These are phyloP conservation scores for Palythoa heliodiscus DNA, from an alignment of 92 coral and sea anemone genomes.

Conservation along the genomic window DNA sequence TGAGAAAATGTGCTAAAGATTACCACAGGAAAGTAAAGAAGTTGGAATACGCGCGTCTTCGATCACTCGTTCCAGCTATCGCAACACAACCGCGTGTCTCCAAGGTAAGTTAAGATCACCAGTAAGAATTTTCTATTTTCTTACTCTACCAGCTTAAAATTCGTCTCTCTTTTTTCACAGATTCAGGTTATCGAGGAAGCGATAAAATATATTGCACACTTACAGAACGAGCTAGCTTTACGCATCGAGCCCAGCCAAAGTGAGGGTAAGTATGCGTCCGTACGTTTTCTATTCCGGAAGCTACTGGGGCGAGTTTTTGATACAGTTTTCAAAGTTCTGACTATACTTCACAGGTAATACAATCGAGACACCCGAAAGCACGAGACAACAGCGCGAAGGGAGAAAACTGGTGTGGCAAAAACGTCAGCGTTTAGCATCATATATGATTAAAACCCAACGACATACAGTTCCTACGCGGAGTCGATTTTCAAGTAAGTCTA, in stretches of 20 bases:
- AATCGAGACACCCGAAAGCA: slow-evolving; percentile 32
- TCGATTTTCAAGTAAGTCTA: slow-evolving; percentile 85
- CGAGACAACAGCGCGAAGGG: slow-evolving; percentile 57
- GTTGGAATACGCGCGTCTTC: slow-evolving; percentile 85
- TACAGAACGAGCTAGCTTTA: slow-evolving; percentile 83
- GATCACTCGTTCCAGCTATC: slow-evolving; percentile 94
- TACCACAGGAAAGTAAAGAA: slow-evolving; percentile 75
- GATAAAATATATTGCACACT: slow-evolving; percentile 93
- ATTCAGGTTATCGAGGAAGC: slow-evolving; percentile 99
- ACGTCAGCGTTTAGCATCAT: slow-evolving; percentile 91
- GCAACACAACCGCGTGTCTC: slow-evolving; percentile 82
- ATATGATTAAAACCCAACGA: slow-evolving; percentile 92
- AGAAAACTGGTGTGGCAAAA: slow-evolving; percentile 75
- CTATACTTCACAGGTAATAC: slow-evolving; percentile 53
- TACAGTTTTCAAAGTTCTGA: slow-evolving; percentile 48
- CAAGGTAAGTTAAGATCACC: slow-evolving; percentile 65
- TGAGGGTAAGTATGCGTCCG: slow-evolving; percentile 63
- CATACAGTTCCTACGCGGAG: slow-evolving; percentile 81
- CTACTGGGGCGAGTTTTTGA: slow-evolving; percentile 73
- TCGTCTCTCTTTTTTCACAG: slow-evolving; percentile 48
- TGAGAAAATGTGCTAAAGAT: slow-evolving; percentile 61
- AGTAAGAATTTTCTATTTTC: not conserved
- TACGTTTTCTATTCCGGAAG: slow-evolving; percentile 68
- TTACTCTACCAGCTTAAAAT: not conserved
- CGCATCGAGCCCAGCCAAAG: slow-evolving; percentile 55